These are phyloP conservation scores for Agriopis leucophaearia DNA, from an alignment of 2,888 invertebrate species.

Conservation along the genomic window DNA sequence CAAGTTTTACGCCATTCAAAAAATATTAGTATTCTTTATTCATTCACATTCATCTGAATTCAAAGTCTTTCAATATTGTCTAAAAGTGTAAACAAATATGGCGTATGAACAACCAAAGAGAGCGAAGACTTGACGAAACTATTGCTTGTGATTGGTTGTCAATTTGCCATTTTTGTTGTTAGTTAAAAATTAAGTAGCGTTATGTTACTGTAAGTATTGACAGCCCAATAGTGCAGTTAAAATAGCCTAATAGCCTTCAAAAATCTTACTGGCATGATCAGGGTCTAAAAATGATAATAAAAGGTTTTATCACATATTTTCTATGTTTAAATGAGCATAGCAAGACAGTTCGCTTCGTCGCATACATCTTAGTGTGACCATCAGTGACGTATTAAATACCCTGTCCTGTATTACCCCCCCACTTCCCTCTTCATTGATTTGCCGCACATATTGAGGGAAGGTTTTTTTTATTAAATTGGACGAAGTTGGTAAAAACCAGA, in stretches of 20 bases:
- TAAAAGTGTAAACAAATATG: slow-evolving; percentile 6
- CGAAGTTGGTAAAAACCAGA: slow-evolving; percentile 60
- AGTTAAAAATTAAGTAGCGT: background rate
- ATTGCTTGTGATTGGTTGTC: background rate
- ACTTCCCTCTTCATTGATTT: slow-evolving; percentile 58
- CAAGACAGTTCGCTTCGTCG: slow-evolving; percentile 67
- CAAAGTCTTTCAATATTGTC: background rate
- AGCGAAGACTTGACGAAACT: background rate
- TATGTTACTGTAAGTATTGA: background rate
- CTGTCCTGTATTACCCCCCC: slow-evolving; percentile 48
- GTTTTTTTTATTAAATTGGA: slow-evolving; percentile 32
- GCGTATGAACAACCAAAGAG: background rate
- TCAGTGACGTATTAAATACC: slow-evolving; percentile 54
- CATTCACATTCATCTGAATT: too few relatives aligned
- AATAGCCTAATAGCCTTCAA: background rate
- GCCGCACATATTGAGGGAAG: slow-evolving; percentile 52
- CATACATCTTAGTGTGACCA: slow-evolving; percentile 70
- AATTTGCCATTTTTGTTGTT: background rate
- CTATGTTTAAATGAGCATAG: slow-evolving; percentile 66
- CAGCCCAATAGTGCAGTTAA: background rate
- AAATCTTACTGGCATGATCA: background rate
- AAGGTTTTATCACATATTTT: background rate
- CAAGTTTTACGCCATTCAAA: too few relatives aligned
- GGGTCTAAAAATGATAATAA: background rate
- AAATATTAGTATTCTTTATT: too few relatives aligned